Evolutionary conservation across 2,113 vertebrate genomes (phyloP), one percentile per base, ranked within the genome.

Genomic region (Coryphaenoides rupestris): DNA sequence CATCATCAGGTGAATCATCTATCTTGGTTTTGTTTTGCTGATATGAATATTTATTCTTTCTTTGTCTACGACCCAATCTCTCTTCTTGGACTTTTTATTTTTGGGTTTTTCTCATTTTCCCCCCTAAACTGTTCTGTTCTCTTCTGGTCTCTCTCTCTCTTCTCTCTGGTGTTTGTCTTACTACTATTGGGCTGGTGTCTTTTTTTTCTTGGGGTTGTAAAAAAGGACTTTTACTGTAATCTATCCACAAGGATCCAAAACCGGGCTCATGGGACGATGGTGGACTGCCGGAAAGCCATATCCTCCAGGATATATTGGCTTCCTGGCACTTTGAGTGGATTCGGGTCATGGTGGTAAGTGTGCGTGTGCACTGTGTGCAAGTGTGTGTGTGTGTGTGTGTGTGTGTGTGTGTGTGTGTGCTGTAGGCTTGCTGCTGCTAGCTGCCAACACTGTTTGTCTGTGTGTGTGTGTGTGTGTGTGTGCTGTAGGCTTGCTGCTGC

Each of bases 301-400:
- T 91, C 88, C 89, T 92, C 61, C 84, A 90, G 86, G 86, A 91
- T 90, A 90, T 90, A 79, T 88, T 91, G 89, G 88, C 91, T 88
- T 92, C 91, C 85, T 92, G 90, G 90, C 90, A 89, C 87, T 91
- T 91, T 91, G 87, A 90, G 79, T 91, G 89, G 90, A 91, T 92
- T 77, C 87, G 79, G 68, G 83, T 86, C 45, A 90, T 92, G 88
- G 87, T 91, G 91, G 91, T 92, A 92, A 92, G 91, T 92, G 80
- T 67, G 73, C 6, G 21, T 12, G 46, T 1, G 12, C 12, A 54
- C 64, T 80, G 82, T 77, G 79, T 83, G 86, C 82, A 67, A 70
- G 26, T 58, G 59, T 63, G 57, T 55, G 33, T 33, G 28, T 33
- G 28, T 33, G 28, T 33, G 5, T 33, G 1, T n/a, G n/a, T n/a